Conservation (phyloP, 2,888 invertebrate genomes). For the Eupithecia vulgata region DNA sequence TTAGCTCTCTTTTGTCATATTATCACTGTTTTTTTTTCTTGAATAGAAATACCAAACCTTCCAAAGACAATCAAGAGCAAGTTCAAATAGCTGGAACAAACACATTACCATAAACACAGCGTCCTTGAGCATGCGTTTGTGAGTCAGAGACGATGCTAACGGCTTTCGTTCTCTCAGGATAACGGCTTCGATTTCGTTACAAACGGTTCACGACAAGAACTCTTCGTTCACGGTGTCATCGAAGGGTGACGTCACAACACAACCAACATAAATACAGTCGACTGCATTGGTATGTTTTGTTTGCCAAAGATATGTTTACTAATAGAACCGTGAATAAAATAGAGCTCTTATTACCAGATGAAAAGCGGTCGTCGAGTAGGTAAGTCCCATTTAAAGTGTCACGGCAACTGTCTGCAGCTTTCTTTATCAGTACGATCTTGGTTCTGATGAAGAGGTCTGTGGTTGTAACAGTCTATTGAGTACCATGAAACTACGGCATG, state of each 20-base stretch:
- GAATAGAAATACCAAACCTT: neutral
- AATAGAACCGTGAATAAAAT: neutral
- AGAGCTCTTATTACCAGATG: neutral
- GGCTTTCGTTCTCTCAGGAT: constrained; percentile 82
- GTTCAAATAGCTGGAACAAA: neutral
- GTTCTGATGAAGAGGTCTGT: neutral
- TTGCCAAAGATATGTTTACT: neutral
- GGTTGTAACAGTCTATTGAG: too few relatives aligned
- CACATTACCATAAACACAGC: constrained; percentile 7
- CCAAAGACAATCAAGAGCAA: neutral
- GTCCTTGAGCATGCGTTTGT: constrained; percentile 8
- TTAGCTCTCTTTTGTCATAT: neutral
- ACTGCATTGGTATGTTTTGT: neutral
- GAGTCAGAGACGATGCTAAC: constrained; percentile 53
- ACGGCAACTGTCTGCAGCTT: neutral
- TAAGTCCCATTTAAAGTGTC: neutral
- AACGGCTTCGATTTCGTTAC: constrained; percentile 80
- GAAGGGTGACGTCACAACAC: constrained; percentile 8
- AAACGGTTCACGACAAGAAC: constrained; percentile 8
- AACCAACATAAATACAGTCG: neutral
- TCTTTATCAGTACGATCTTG: neutral
- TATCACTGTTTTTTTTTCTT: neutral
- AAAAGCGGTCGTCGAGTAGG: neutral
- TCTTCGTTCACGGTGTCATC: constrained; percentile 29
- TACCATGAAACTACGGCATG: too few relatives aligned